Evolutionary conservation across 2,888 invertebrate genomes (phyloP), one percentile per base, ranked within the genome.

Genomic region (Tenthredo distinguenda): DNA sequence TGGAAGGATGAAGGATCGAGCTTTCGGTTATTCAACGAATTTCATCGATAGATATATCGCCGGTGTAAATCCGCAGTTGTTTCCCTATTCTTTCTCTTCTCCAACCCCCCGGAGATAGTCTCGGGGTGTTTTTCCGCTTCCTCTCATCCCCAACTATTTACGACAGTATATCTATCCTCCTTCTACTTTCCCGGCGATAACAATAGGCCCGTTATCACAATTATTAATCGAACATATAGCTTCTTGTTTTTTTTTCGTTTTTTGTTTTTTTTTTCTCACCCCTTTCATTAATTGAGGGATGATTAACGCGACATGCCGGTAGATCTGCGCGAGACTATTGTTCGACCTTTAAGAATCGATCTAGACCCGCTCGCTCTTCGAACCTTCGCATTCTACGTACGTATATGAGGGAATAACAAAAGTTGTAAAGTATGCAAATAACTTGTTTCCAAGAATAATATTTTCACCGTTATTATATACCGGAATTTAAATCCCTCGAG

Each of bases 401-500:
- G 15, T 47, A 47, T 50, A n/a, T 2, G 7, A 4, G 34, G 6
- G 40, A 37, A 6, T 40, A 58, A 62, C 58, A 81, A 62, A 62
- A 21, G 79, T 62, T 37, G 37, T 71, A 72, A 81, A 62, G 34
- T 81, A 58, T 81, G 81, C 58, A 81, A 62, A 62, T 58, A 62
- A 81, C 81, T 81, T 81, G 81, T 40, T 0, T 62, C 62, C 62
- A 40, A 40, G 81, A 21, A 81, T 81, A 62, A 81, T 81, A 81
- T 81, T 81, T 40, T n/a, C 15, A 6, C 68, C 68, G 15, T 21
- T 34, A 26, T 50, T n/a, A n/a, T 55, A 55, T 47, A 31, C 40
- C 9, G 81, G 81, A 81, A 81, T 62, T 62, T 9, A 34, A 50
- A 21, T 58, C 81, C 62, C 81, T 62, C 10, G 81, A 62, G 81